A percentile compares a stretch with the other conserved stretches of the same genome.
These are phyloP conservation scores for Lochmaea crataegi DNA, from an alignment of 2,888 invertebrate species.

Conservation along the genomic window DNA sequence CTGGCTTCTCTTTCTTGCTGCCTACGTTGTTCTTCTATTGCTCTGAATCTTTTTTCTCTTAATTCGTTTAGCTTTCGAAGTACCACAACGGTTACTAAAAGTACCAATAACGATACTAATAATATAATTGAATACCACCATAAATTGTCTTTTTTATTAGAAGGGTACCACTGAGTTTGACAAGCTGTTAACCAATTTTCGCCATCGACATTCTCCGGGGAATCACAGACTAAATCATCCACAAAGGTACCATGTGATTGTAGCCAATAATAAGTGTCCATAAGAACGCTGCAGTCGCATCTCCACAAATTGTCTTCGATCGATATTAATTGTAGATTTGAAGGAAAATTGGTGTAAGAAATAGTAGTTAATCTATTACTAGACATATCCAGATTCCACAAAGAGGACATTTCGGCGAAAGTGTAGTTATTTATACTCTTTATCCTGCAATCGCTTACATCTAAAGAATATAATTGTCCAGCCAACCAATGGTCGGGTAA, in stretches of 20 bases:
- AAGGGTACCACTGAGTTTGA: constrained; percentile 70
- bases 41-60: constrained; percentile 64
- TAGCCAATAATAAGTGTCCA: constrained; percentile 72
- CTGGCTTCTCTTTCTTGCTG: constrained; percentile 68
- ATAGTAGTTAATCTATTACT: constrained; percentile 79
- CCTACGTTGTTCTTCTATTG: constrained; percentile 67
- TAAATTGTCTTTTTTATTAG: constrained; percentile 59
- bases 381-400: constrained; percentile 73
- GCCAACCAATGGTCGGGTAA: constrained; percentile 74
- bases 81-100: constrained; percentile 68
- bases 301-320: constrained; percentile 80
- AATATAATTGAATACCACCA: constrained; percentile 72
- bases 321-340: constrained; percentile 57
- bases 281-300: constrained; percentile 76
- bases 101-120: constrained; percentile 68
- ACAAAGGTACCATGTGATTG: constrained; percentile 66
- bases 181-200: constrained; percentile 79
- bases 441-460: constrained; percentile 72
- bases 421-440: constrained; percentile 72
- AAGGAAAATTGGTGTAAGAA: constrained; percentile 71
- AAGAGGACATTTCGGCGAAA: constrained; percentile 71
- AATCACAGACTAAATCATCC: constrained; percentile 72
- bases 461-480: constrained; percentile 71
- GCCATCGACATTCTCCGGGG: constrained; percentile 73
- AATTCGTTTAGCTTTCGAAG: constrained; percentile 70